Percentiles rank a stretch among this genome's conserved stretches.
phyloP scores from a whole-genome alignment of 1,140 invertebrate species.

The Drosophila mojavensis region DNA sequence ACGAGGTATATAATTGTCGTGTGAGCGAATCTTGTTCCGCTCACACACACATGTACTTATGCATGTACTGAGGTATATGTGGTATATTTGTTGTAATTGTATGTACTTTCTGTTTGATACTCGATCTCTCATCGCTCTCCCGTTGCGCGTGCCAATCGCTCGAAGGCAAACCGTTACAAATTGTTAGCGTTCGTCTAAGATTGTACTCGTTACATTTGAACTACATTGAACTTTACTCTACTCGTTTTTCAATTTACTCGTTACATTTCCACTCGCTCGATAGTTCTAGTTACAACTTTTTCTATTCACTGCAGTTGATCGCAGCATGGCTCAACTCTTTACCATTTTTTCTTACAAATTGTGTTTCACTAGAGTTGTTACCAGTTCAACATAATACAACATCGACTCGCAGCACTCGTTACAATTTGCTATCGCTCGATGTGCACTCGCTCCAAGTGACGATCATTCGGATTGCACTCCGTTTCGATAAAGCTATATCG shows the following conservation, averaged over 20 bases:
- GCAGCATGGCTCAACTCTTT: no score
- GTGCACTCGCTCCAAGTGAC: constrained; percentile 1
- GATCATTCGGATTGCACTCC: constrained; percentile 25
- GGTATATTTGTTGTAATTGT: constrained; percentile 79
- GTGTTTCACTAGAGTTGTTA: not conserved
- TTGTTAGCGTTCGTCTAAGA: no score
- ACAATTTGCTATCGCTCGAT: not conserved
- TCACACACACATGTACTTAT: constrained; percentile 64
- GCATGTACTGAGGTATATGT: constrained; percentile 82
- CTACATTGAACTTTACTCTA: not conserved
- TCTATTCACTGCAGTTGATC: no score
- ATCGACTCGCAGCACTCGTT: not conserved
- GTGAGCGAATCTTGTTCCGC: constrained; percentile 1
- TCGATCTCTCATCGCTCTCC: constrained; percentile 45
- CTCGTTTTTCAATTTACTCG: not conserved
- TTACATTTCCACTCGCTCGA: not conserved
- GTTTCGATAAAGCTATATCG: constrained; percentile 69
- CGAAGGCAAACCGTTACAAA: not conserved
- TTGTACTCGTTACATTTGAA: not conserved
- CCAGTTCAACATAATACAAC: not conserved
- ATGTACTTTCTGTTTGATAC: constrained; percentile 76
- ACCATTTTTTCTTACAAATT: not conserved
- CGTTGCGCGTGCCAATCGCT: not conserved
- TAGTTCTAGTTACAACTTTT: no score
- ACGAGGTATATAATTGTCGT: constrained; percentile 70